Evolutionary conservation across 2,113 vertebrate species (phyloP), one percentile per base, ranked within the genome.

Genomic region (Elachura formosa): DNA sequence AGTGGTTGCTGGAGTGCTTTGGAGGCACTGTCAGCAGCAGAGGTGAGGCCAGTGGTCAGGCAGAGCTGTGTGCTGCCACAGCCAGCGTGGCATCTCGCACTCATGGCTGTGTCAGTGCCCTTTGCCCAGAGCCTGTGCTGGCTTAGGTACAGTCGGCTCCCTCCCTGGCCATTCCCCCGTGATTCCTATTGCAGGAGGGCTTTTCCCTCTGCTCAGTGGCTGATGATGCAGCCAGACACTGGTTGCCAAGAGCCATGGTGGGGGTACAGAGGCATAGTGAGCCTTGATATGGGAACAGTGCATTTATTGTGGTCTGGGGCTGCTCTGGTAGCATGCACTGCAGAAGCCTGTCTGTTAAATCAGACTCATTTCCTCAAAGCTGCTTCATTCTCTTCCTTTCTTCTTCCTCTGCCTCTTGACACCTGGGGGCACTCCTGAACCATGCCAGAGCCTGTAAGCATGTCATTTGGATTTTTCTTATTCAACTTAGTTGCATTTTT

Each of bases 61-160:
- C 13, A 9, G 72, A 36, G 52, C 63, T 2, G 1, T 0, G 1
- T 18, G 59, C 20, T 15, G 48, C 73, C 14, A 1, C 0, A 0
- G 6, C 31, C 23, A 34, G 71, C 0, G 0, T 11, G 31, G 62
- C 58, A 18, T 23, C 45, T 56, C 1, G 0, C 21, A 7, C 34
- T 3, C 0, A n/a, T 20, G 43, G 18, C 43, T 45, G 20, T n/a
- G n/a, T n/a, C n/a, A n/a, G n/a, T n/a, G n/a, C n/a, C 24, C 58
- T 59, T 22, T 1, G 11, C 34, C 7, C 34, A 6, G 40, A 25
- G 54, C 34, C 33, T 16, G 20, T 5, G 34, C 40, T 11, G 41
- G 41, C n/a, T n/a, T n/a, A n/a, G n/a, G n/a, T n/a, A n/a, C n/a
- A 0, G 33, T 10, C 76, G 29, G 28, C 51, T 38, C 23, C 18